These are phyloP conservation scores for Drosophila paranaensis DNA, from an alignment of 2,888 invertebrate species.

Conservation along the genomic window DNA sequence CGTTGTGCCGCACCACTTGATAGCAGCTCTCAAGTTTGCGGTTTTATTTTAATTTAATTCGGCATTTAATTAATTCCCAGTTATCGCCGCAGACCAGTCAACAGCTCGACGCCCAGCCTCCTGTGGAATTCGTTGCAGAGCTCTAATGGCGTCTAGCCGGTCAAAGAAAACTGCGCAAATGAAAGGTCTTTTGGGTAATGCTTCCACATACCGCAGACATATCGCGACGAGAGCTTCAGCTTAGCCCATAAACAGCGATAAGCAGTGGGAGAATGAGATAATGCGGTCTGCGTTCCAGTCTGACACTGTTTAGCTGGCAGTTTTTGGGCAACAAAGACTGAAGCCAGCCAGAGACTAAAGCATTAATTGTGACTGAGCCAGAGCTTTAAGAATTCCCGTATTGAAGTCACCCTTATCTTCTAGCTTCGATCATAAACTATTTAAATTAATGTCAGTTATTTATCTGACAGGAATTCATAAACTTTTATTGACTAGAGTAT, in stretches of 20 bases:
- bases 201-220: slow-evolving; percentile 73
- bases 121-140: slow-evolving; percentile 34
- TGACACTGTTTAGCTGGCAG: slow-evolving; percentile 47
- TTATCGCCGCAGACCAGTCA: slow-evolving; percentile 75
- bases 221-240: slow-evolving; percentile 38
- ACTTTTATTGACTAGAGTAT: slow-evolving; percentile 27
- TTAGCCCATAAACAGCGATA: slow-evolving; percentile 60
- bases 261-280: slow-evolving; percentile 45
- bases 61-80: slow-evolving; percentile 83
- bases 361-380: background rate
- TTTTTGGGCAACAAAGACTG: slow-evolving; percentile 22
- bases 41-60: slow-evolving; percentile 65
- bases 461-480: slow-evolving; percentile 27
- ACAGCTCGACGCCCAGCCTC: slow-evolving; percentile 51
- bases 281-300: slow-evolving; percentile 64
- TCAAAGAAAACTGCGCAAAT: slow-evolving; percentile 43
- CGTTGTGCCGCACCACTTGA: slow-evolving; percentile 16
- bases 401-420: background rate
- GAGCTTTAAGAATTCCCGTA: background rate
- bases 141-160: slow-evolving; percentile 68
- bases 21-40: slow-evolving; percentile 39
- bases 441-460: slow-evolving; percentile 8
- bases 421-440: slow-evolving; percentile 8
- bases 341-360: background rate
- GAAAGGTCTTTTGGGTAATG: slow-evolving; percentile 60